A percentile compares a stretch with the other conserved stretches of the same genome.
Evolutionary conservation across 2,888 invertebrate species (phyloP).

Genomic region (Ischnus inquisitorius): DNA sequence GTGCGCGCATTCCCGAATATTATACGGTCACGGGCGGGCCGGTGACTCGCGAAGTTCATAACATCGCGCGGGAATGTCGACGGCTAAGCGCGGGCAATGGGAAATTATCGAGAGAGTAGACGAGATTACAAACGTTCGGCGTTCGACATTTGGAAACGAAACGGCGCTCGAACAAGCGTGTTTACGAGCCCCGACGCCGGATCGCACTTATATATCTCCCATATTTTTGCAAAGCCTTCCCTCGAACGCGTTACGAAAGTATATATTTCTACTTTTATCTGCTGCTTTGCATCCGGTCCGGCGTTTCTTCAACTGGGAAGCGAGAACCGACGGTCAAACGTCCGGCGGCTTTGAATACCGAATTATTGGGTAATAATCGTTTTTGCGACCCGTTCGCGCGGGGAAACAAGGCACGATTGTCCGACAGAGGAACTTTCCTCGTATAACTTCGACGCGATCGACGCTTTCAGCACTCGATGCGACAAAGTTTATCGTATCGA

Average conservation of each 20-base stretch:
- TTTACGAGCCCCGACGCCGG: not conserved
- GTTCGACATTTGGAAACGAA: slow-evolving; percentile 9
- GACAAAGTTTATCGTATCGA: slow-evolving; percentile 3
- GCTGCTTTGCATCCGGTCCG: slow-evolving; percentile 17
- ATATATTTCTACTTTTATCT: not conserved
- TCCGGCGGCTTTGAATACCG: slow-evolving; percentile 11
- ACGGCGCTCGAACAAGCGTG: not conserved
- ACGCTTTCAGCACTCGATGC: not conserved
- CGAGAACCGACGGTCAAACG: not conserved
- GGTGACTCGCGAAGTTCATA: slow-evolving; percentile 6
- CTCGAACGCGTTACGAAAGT: not conserved
- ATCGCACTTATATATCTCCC: not conserved
- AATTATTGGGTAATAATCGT: slow-evolving; percentile 6
- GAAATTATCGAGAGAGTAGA: slow-evolving; percentile 4
- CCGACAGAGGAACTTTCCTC: not conserved
- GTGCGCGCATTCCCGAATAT: slow-evolving; percentile 34
- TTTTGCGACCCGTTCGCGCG: not conserved
- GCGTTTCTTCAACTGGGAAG: not conserved
- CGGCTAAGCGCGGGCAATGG: slow-evolving; percentile 2
- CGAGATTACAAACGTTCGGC: not conserved
- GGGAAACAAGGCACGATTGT: not conserved
- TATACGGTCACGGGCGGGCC: slow-evolving; percentile 7
- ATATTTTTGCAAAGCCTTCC: not conserved
- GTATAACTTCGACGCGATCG: slow-evolving; percentile 1
- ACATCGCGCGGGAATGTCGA: slow-evolving; percentile 5